Base-by-base conservation (phyloP, 2,113 vertebrate genomes). In the Okapia johnstoni region DNA sequence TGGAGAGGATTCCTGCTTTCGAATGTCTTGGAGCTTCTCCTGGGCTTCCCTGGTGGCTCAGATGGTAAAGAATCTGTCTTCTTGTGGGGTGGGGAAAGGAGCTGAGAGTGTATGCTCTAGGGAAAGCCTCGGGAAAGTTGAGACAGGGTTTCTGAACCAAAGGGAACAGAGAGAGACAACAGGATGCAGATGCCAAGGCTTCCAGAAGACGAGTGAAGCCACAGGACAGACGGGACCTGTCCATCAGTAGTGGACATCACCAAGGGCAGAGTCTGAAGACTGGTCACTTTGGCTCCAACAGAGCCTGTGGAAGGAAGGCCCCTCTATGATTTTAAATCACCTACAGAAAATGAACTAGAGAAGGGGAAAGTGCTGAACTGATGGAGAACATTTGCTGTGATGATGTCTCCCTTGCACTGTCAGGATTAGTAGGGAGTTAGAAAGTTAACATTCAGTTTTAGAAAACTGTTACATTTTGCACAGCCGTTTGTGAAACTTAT, bases 211-310 rank as follows among this genome's bases (percentile, higher is more conserved):
- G 2, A 25, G 9, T 9, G 12, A 43, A n/a, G 61, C n/a, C 21
- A 26, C 23, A 28, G 40, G 55, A 6, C 10, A 63, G 60, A 26
- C 0, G 1, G 63, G n/a, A 19, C 0, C 0, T 0, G 11, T 19
- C 30, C n/a, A 13, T 48, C 25, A 21, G 33, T 16, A 26, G 30
- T 9, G 13, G 80, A 2, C 4, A 0, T 12, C 33, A 52, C 16
- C 0, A 0, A 4, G 6, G 43, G 5, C 9, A 16, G 30, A 87
- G 36, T 10, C 46, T 25, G 48, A 33, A 85, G 54, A 16, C 58
- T 33, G 30, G 55, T 1, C 26, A 5, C 19, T 8, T 2, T 2
- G 2, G n/a, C 3, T 5, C 63, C 84, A 40, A 16, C 25, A 4
- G 2, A 26, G 19, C 43, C 66, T 16, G 25, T 16, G 16, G 52